Evolutionary conservation across 2,113 vertebrate species (phyloP).

Genomic region (Catharus fuscescens): DNA sequence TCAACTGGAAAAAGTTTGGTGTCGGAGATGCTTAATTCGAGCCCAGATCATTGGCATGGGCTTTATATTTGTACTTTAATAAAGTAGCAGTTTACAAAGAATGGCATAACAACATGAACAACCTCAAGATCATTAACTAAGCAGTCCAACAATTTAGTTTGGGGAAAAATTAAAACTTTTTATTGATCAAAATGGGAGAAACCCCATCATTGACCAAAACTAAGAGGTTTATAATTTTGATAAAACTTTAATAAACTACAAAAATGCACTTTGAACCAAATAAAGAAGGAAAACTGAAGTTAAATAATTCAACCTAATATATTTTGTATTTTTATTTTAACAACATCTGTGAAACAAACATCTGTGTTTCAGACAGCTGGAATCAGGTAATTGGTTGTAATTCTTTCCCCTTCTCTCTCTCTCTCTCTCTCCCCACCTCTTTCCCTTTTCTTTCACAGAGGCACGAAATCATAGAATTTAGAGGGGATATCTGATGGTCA

Average conservation of each 20-base stretch:
- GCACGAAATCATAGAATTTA: neutral
- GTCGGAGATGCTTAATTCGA: neutral
- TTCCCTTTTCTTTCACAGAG: neutral
- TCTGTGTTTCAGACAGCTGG: neutral
- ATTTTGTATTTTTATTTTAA: neutral
- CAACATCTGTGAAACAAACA: neutral
- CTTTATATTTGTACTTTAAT: neutral
- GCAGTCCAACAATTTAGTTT: neutral
- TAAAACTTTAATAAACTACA: neutral
- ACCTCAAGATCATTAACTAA: neutral
- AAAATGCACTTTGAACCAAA: neutral
- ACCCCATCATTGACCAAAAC: neutral
- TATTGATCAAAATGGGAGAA: neutral
- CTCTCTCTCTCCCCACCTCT: too few relatives aligned
- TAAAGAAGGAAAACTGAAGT: neutral
- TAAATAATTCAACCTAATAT: neutral
- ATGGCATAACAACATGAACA: neutral
- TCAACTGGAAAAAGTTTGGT: neutral
- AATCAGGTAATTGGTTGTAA: neutral
- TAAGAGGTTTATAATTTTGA: neutral
- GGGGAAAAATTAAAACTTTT: rapidly evolving
- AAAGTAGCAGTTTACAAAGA: neutral
- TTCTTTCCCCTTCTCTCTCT: rapidly evolving
- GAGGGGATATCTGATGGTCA: neutral
- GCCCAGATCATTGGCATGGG: neutral